Evolutionary conservation across 1,140 invertebrate genomes (phyloP).

Genomic region (Oncopeltus fasciatus): DNA sequence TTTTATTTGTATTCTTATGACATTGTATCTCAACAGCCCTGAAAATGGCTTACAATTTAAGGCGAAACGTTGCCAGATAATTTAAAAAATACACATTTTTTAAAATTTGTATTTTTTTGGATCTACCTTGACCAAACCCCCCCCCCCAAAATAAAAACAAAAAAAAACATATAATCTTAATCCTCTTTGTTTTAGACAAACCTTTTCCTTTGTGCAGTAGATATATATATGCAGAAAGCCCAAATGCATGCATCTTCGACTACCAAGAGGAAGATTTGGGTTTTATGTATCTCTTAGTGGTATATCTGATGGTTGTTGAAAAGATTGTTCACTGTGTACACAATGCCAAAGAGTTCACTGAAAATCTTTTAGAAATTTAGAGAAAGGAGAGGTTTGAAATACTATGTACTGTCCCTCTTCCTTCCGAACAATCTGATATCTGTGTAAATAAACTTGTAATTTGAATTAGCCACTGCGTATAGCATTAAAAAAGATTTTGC

Average conservation of each 20-base stretch:
- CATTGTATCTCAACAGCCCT: no score
- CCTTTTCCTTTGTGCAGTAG: not conserved
- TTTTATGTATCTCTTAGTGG: not conserved
- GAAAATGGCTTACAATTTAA: no score
- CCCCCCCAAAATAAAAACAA: no score
- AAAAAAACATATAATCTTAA: no score
- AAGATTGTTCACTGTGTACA: no score
- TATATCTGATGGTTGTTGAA: not conserved
- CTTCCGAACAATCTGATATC: not conserved
- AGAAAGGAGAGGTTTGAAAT: not conserved
- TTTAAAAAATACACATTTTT: no score
- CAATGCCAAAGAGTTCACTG: no score
- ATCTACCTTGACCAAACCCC: no score
- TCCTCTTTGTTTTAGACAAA: not conserved
- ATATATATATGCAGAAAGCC: not conserved
- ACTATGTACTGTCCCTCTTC: not conserved
- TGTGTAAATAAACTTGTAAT: not conserved
- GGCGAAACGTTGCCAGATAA: no score
- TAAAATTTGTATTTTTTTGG: no score
- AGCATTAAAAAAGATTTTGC: not conserved
- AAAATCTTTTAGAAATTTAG: not conserved
- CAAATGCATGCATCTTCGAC: not conserved
- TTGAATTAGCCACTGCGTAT: not conserved
- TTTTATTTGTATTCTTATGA: no score
- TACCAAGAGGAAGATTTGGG: not conserved